Evolutionary conservation across 2,113 vertebrate species (phyloP), one percentile per base, ranked within the genome.

Genomic region (Oxyruncus cristatus): DNA sequence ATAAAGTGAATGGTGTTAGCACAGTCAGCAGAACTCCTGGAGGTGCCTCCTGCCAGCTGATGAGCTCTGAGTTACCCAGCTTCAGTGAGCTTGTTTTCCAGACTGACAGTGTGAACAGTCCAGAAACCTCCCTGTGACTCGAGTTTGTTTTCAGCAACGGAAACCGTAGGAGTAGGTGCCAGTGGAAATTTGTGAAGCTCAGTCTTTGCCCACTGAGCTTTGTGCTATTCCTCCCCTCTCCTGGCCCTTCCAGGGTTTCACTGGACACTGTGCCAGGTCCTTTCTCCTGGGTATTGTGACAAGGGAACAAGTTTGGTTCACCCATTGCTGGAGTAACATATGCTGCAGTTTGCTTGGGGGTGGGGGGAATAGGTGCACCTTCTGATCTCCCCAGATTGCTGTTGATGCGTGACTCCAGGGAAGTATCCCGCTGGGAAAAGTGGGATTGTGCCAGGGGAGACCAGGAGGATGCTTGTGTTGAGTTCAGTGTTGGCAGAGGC

Each of bases 251-350:
- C 82, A 61, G 76, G 8, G 1, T 30, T 50, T 58, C 11, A 20
- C 20, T 2, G 14, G 42, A 14, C 20, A 1, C 47, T 28, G 33
- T 1, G 11, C 14, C 1, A 0, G 52, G 27, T 85, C 74, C 53
- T 41, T 55, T 75, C n/a, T 81, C 20, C 14, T 35, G 32, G 24
- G 2, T 39, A 2, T 19, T 0, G 0, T 44, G 63, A 11, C 2
- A 3, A 33, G 46, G 67, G 33, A 65, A 5, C 6, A 14, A 20
- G 37, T 91, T 71, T 56, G 52, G 30, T 83, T 75, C 41, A 23
- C 32, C 17, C 30, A 6, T 42, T 58, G 55, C 75, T 81, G 79
- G 30, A 70, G 61, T 35, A 37, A 6, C 22, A 8, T 70, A 47
- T 77, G 30, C 80, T 85, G 77, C 0, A 0, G 39, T 65, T 94